Evolutionary conservation across 2,113 vertebrate species (phyloP).

Genomic region (Chaetops frenatus): DNA sequence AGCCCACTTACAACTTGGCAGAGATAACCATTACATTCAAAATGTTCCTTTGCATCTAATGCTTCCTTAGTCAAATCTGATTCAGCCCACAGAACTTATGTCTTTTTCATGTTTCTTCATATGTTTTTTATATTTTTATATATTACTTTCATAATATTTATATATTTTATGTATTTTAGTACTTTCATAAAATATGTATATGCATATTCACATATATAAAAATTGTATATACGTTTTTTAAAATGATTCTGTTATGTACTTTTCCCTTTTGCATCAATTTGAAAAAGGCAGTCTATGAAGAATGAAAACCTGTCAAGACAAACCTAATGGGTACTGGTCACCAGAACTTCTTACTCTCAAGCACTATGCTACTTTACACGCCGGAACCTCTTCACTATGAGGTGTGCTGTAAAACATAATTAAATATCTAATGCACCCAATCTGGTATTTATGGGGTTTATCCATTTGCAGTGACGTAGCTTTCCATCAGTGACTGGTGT

Average conservation of each 20-base stretch:
- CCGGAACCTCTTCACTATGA: neutral
- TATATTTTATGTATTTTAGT: neutral
- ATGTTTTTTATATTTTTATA: neutral
- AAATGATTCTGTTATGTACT: neutral
- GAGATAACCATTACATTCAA: neutral
- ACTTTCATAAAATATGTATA: neutral
- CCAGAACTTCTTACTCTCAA: neutral
- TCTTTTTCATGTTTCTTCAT: neutral
- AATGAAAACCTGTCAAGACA: neutral
- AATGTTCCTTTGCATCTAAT: neutral
- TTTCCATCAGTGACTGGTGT: fast-evolving
- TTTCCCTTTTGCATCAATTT: neutral
- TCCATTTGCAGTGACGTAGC: fast-evolving
- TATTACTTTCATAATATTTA: neutral
- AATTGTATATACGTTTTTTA: neutral
- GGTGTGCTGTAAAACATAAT: neutral
- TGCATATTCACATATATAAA: neutral
- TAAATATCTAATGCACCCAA: neutral
- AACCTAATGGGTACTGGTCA: neutral
- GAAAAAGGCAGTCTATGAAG: neutral
- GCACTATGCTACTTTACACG: neutral
- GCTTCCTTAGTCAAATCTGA: neutral
- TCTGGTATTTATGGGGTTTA: neutral
- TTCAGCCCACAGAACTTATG: neutral
- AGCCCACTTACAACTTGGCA: neutral